Evolutionary conservation across 1,140 invertebrate species (phyloP).

Genomic region (Plodia interpunctella): DNA sequence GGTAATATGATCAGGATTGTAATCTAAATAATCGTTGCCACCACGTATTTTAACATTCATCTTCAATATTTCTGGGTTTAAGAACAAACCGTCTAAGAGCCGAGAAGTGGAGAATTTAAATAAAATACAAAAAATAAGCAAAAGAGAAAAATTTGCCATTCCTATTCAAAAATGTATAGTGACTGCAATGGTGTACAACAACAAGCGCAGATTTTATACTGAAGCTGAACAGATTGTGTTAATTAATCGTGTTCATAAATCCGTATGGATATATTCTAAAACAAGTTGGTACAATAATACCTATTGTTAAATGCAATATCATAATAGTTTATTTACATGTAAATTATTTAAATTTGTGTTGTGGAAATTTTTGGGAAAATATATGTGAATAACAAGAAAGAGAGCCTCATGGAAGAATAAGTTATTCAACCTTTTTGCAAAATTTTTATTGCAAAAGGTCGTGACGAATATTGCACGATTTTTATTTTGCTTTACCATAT

Average conservation of each 20-base stretch:
- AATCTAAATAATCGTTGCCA: conserved; percentile 52
- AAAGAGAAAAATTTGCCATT: conserved; percentile 10
- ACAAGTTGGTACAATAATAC: not conserved
- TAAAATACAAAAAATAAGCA: conserved; percentile 25
- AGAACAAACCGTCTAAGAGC: conserved; percentile 34
- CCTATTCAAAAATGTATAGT: not conserved
- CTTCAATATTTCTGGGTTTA: conserved; percentile 50
- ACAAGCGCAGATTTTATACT: not conserved
- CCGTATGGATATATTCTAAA: not conserved
- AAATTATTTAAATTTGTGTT: too few relatives aligned
- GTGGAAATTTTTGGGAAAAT: too few relatives aligned
- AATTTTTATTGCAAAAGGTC: too few relatives aligned
- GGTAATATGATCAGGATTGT: conserved; percentile 31
- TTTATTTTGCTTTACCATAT: too few relatives aligned
- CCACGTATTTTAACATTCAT: conserved; percentile 25
- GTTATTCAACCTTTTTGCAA: too few relatives aligned
- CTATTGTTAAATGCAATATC: too few relatives aligned
- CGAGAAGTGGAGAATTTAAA: conserved; percentile 20
- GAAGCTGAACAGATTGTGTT: not conserved
- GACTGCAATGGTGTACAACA: not conserved
- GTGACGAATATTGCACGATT: too few relatives aligned
- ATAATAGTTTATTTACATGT: too few relatives aligned
- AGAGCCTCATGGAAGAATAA: too few relatives aligned
- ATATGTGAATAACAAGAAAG: too few relatives aligned
- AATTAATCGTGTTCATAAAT: not conserved